Base-by-base conservation (phyloP, 2,113 vertebrate species). In the Pseudorhombus dupliciocellatus region DNA sequence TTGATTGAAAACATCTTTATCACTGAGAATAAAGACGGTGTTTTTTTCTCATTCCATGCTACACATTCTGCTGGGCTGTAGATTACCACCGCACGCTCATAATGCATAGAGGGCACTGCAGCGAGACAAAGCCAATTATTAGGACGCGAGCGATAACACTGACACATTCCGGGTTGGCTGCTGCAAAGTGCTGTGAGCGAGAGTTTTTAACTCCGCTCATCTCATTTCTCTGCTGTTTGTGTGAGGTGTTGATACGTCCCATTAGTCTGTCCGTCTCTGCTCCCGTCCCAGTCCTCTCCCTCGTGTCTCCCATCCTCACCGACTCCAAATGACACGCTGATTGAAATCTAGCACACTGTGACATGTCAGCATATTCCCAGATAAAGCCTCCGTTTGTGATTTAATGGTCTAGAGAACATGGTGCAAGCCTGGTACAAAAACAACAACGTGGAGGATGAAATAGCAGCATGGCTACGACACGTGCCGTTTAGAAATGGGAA, bases 331-430 rank as follows among this genome's bases (percentile, higher is more conserved):
- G 8, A 77, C 50, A 44, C 56, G 61, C 84, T 87, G 87, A 87
- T 82, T 26, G 78, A 77, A 77, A 80, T 80, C 72, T 52, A 67
- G 59, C 25, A 24, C 26, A 42, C 25, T 73, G 79, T 70, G 81
- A 77, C 83, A 34, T 59, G 81, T 91, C 89, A 91, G 89, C 90
- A 89, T 52, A 85, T 89, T 87, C 73, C 60, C 57, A 77, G 37
- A 84, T 66, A 79, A 69, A 73, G 50, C 15, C 21, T 79, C 15
- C 0, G 34, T 55, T 24, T 10, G 12, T 7, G 3, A 37, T 66
- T 54, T 64, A 71, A 71, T 77, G 48, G 73, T 78, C 37, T 22
- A 73, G 11, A 66, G 42, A 16, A 25, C 54, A n/a, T n/a, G n/a
- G n/a, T 56, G 67, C 7, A 68, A 21, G 28, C 22, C 24, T 1